These are phyloP conservation scores for Oryzias dopingdopingensis DNA, from an alignment of 2,797 vertebrate species.

Conservation along the genomic window DNA sequence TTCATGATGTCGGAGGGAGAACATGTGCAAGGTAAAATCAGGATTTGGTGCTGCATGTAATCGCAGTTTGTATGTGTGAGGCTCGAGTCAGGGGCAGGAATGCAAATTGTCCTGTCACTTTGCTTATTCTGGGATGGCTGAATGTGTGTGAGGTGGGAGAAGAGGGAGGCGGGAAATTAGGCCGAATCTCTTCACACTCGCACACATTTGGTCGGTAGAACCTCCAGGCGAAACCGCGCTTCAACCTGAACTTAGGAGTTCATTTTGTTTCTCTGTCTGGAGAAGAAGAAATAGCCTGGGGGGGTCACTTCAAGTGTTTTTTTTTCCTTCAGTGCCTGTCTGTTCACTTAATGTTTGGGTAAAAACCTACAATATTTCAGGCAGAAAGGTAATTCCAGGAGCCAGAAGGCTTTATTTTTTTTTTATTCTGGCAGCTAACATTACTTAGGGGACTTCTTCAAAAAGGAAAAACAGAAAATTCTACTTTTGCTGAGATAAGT, in stretches of 20 bases:
- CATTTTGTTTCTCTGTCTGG: conserved; percentile 71
- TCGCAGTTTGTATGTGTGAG: conserved; percentile 13
- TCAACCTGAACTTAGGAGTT: conserved; percentile 77
- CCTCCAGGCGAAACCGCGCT: conserved; percentile 65
- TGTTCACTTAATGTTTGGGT: conserved; percentile 59
- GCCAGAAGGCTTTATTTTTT: conserved; percentile 65
- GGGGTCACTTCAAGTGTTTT: conserved; percentile 46
- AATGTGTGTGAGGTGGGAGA: conserved; percentile 50
- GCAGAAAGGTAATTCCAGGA: conserved; percentile 68
- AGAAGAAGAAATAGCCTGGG: conserved; percentile 67
- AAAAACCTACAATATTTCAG: conserved; percentile 58
- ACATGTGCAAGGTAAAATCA: conserved; percentile 56
- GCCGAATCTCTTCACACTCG: conserved; percentile 36
- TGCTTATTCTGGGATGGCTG: conserved; percentile 46
- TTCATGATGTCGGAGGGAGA: conserved; percentile 47
- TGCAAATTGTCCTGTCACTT: conserved; percentile 75
- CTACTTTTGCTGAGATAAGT: too few species aligned
- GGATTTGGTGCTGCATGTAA: conserved; percentile 25
- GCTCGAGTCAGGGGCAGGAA: conserved; percentile 45
- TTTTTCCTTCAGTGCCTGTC: conserved; percentile 32
- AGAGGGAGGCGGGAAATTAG: conserved; percentile 32
- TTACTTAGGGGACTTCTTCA: conserved; percentile 18
- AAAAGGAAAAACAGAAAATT: too few species aligned
- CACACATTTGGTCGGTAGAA: conserved; percentile 37
- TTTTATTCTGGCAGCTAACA: conserved; percentile 65